A percentile compares a stretch with the other conserved stretches of the same genome.
phyloP scores from a whole-genome alignment of 2,888 invertebrate species.

The Margaritifera margaritifera region DNA sequence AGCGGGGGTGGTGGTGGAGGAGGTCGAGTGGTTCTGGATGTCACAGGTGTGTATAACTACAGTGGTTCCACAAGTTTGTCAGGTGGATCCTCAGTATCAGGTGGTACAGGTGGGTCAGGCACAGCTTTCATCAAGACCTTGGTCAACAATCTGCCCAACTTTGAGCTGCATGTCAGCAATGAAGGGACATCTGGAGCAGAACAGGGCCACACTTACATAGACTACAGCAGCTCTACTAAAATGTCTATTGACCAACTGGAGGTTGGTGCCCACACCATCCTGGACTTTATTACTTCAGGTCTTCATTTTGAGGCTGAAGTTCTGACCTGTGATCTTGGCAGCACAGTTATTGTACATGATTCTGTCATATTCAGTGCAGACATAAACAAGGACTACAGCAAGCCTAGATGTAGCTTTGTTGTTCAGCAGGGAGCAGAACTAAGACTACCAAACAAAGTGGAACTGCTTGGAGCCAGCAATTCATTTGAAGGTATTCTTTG shows the following conservation, averaged over 20 bases:
- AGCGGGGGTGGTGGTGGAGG: conserved; percentile 53
- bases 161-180: conserved; percentile 33
- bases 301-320: conserved; percentile 40
- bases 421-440: conserved; percentile 49
- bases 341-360: conserved; percentile 40
- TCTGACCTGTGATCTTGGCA: conserved; percentile 43
- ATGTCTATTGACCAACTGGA: conserved; percentile 30
- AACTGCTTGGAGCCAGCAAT: conserved; percentile 47
- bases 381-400: conserved; percentile 38
- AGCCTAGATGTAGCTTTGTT: conserved; percentile 50
- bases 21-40: conserved; percentile 41
- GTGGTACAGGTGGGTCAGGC: conserved; percentile 51
- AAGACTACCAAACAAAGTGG: conserved; percentile 47
- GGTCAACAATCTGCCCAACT: conserved; percentile 18
- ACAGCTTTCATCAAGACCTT: conserved; percentile 33
- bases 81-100: conserved; percentile 41
- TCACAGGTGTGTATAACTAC: conserved; percentile 39
- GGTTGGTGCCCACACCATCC: conserved; percentile 33
- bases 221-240: conserved; percentile 16
- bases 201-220: conserved; percentile 38
- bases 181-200: conserved; percentile 20
- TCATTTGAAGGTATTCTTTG: conserved; percentile 36
- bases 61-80: conserved; percentile 34
- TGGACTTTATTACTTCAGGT: conserved; percentile 27
- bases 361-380: conserved; percentile 50